Base-by-base conservation (phyloP, 64 coral and sea anemone genomes). In the Stylophora pistillata region DNA sequence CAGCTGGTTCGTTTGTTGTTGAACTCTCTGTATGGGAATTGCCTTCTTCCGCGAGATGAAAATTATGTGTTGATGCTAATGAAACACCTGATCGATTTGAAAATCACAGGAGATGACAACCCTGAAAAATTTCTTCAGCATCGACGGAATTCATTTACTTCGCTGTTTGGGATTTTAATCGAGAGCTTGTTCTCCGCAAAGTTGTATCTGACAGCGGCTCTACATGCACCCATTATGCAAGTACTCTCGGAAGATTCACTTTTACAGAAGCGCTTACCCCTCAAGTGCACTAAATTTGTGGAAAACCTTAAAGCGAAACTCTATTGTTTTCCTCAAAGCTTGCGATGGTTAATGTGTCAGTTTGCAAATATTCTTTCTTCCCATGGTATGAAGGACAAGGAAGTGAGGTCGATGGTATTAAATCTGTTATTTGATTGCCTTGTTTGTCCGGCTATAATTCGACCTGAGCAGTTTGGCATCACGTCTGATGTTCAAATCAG, bases 401-500 rank as follows among this genome's bases (percentile, higher is more conserved):
- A 92, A 12, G 81, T 63, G 15, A 86, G 74, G 61, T 86, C 86
- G 11, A 87, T 97, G 87, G 87, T 97, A 27, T 75, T 82, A n/a
- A 92, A 93, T 70, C 59, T 97, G 10, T 73, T 97, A 73, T 97
- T 97, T 78, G 89, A 97, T 86, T 92, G 88, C 66, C 78, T 97
- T 29, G 85, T 97, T 66, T 97, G 95, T 41, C 91, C 95, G 72
- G 95, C 95, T 2, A 93, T 97, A 29, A 87, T 97, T 68, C 86
- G 93, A 4, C 95, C 95, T 9, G 95, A 97, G 75, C 81, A 91
- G 31, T 97, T 89, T 41, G 95, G 95, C 54, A 97, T 97, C n/a
- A 97, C 92, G 11, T 97, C 95, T 7, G 95, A 97, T 72, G 79
- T 97, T 53, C 95, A 97, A 90, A 91, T 97, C 32, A 97, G 95